phyloP scores from a whole-genome alignment of 2,113 vertebrate species.

The Xenotilapia caudafasciata region DNA sequence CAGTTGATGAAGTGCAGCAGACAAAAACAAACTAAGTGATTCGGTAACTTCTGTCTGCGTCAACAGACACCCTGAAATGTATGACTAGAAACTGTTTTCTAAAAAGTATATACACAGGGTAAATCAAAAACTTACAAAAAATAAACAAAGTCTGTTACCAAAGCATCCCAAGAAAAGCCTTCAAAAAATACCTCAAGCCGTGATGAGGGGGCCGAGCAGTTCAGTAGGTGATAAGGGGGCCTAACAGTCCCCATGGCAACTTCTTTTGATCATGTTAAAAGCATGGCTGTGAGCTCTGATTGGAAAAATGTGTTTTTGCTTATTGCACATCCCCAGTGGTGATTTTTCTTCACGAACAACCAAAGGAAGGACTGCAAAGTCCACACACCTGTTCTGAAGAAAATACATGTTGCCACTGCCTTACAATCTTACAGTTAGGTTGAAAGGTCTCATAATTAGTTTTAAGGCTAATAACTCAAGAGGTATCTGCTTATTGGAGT shows the following conservation, averaged over 20 bases:
- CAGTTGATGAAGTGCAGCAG: neutral
- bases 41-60: neutral
- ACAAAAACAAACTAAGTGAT: neutral
- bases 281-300: neutral
- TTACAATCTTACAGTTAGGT: neutral
- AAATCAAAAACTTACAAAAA: neutral
- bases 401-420: neutral
- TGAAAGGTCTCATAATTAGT: neutral
- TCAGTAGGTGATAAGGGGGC: neutral
- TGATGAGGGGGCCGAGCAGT: neutral
- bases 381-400: neutral
- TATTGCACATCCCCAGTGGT: neutral
- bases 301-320: neutral
- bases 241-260: neutral
- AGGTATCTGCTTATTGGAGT: neutral
- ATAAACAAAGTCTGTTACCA: fast-evolving
- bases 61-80: neutral
- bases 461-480: neutral
- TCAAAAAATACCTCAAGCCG: neutral
- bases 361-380: neutral
- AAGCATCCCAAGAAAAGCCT: neutral
- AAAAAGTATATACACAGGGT: neutral
- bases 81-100: neutral
- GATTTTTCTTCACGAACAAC: neutral
- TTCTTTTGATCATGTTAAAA: neutral